Base-by-base conservation (phyloP, 2,113 vertebrate species). In the Anthoscopus minutus region DNA sequence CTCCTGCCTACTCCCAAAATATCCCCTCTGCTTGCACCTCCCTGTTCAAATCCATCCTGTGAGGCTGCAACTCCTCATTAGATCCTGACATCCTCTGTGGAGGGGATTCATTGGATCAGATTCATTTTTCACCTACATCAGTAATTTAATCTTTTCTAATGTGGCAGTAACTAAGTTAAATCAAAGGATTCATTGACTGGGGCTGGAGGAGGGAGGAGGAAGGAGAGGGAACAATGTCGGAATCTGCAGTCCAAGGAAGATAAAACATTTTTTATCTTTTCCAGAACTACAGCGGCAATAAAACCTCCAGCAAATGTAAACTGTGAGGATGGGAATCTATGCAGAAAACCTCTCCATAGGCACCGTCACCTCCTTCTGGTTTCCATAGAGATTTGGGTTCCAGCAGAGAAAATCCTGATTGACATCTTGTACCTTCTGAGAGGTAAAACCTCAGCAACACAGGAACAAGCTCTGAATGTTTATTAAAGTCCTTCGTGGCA, bases 311-410 rank as follows among this genome's bases (percentile, higher is more conserved):
- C 65, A 78, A 77, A 76, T 53, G 37, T 33, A 58, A 92, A 84
- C 16, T 38, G 28, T 45, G 57, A 88, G 61, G 74, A 57, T 7
- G 65, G 54, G 53, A 93, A 88, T 88, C 73, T 65, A 27, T 85
- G 83, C 85, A 90, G 84, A 93, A 90, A 73, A 15, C 88, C 79
- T 89, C 78, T 88, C 64, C 74, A 54, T 72, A 78, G 80, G 89
- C 94, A 81, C 79, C 2, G 7, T 84, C 92, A 96, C 92, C 89
- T 95, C 71, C 2, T 78, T 97, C 89, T 93, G 19, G 96, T 97
- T 97, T 96, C 97, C 96, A 97, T 97, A 93, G 96, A 97, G 88
- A 97, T 66, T 61, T 76, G 72, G 21, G 48, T 66, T 69, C 91
- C 84, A 89, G 87, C 73, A 88, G 71, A 4, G n/a, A 87, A 94